Evolutionary conservation across 1,140 invertebrate genomes (phyloP), one percentile per base, ranked within the genome.

Genomic region (Apocrypta bakeri): DNA sequence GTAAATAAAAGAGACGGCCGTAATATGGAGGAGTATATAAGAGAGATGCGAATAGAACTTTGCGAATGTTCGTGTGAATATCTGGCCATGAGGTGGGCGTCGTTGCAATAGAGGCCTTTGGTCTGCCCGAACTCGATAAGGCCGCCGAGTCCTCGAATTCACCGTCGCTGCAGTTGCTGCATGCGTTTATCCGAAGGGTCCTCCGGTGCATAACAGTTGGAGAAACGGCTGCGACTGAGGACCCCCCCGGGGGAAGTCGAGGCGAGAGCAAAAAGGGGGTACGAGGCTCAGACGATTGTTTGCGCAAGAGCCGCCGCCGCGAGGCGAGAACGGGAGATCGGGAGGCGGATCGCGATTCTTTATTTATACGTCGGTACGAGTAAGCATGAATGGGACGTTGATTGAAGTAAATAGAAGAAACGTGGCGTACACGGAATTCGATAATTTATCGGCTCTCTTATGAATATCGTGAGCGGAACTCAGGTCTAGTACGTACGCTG

Each of bases 131-230:
- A 0, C 42, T 17, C 68, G 78, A 79, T 79, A 79, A 79, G 27
- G n/a, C n/a, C n/a, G 56, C 31, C 48, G 63, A 17, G 76, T 12
- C 48, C 77, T 77, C 61, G 61, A 77, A 42, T 29, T 37, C n/a
- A n/a, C n/a, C n/a, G n/a, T n/a, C n/a, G n/a, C n/a, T n/a, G n/a
- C n/a, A n/a, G n/a, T n/a, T n/a, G n/a, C 33, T 37, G 64, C 76
- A 29, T 37, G 27, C 75, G 63, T 71, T 69, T 79, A 79, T 79
- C 77, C 68, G 69, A 72, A 80, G 78, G 78, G 78, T 21, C 69
- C 48, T 80, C 68, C 68, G 48, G 48, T 25, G 40, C 1, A 33
- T 27, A 29, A 27, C 37, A 71, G 77, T 33, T 42, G 77, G 68
- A 27, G 77, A 71, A 71, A 79, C 66, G n/a, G n/a, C 33, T 33